These are phyloP conservation scores for Cylloceria caligata DNA, from an alignment of 2,888 invertebrate genomes.

Conservation along the genomic window DNA sequence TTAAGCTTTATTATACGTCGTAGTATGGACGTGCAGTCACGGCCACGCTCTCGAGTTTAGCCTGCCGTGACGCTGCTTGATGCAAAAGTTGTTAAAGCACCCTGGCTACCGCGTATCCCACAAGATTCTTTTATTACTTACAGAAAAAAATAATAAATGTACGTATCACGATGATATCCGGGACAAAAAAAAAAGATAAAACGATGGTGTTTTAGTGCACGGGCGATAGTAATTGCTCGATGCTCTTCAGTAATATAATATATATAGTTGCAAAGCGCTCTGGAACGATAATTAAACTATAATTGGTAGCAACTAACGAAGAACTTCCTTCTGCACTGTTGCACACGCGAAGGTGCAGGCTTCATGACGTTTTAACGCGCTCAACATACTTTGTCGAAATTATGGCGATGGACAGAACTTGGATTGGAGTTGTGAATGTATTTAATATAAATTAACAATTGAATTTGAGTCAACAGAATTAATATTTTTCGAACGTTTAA, in stretches of 20 bases:
- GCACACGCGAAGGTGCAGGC: conserved; percentile 40
- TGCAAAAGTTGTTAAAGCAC: conserved; percentile 16
- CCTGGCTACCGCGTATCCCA: conserved; percentile 20
- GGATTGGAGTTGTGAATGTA: neutral
- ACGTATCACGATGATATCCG: conserved; percentile 26
- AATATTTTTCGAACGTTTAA: too few species aligned
- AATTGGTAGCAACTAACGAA: conserved; percentile 56
- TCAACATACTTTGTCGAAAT: neutral
- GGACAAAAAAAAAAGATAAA: conserved; percentile 2
- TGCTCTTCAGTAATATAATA: neutral
- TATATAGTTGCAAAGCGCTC: conserved; percentile 3
- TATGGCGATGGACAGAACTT: neutral
- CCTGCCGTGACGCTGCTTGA: conserved; percentile 49
- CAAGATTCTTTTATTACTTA: neutral
- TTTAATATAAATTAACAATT: too few species aligned
- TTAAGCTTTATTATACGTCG: neutral
- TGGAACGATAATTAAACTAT: conserved; percentile 59
- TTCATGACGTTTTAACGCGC: neutral
- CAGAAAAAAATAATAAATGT: neutral
- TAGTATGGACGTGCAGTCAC: conserved; percentile 19
- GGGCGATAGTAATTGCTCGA: neutral
- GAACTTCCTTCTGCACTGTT: conserved; percentile 43
- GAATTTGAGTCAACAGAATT: too few species aligned
- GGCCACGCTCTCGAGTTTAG: conserved; percentile 41
- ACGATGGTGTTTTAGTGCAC: neutral